Base-by-base conservation (phyloP, 2,113 vertebrate species). In the Crocuta crocuta region DNA sequence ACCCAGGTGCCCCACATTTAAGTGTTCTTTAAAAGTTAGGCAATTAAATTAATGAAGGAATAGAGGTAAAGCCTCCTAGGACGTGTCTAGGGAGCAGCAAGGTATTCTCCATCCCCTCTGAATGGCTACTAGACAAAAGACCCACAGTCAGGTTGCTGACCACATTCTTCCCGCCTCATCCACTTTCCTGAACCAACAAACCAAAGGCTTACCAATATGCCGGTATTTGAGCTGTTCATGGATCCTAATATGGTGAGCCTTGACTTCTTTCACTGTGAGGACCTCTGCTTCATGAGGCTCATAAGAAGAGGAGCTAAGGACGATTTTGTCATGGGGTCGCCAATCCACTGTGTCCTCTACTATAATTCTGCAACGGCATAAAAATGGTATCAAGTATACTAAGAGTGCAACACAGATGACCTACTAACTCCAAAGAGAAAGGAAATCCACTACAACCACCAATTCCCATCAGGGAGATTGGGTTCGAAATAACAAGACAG, bases 291-390 rank as follows among this genome's bases (percentile, higher is more conserved):
- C 98, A 0, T 99, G 98, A 65, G 99, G 97, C 87, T 99, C 99
- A 1, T 99, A 99, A 45, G 99, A 99, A 55, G 99, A 99, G 26
- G 99, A 98, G 12, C 98, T 98, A 66, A 99, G 97, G 61, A 99
- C 94, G 31, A 98, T 95, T 81, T 92, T 94, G 65, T 98, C 99
- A 12, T 76, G 96, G 33, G 85, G 84, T 70, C 87, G 94, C 99
- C 99, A 99, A 5, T 99, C 98, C 15, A 99, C 98, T 33, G 95
- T 7, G 0, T 98, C 97, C 13, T 98, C 86, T 43, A 99, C 76
- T 94, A 98, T 96, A 97, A 99, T 97, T 97, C 99, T 99, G 95
- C n/a, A 98, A 94, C 0, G 0, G 7, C 5, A 91, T n/a, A 92
- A 88, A 92, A 11, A 84, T 7, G 2, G 0, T 4, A 50, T 83